Evolutionary conservation across 2,888 invertebrate species (phyloP), one percentile per base, ranked within the genome.

Genomic region (Coenonympha arcania): DNA sequence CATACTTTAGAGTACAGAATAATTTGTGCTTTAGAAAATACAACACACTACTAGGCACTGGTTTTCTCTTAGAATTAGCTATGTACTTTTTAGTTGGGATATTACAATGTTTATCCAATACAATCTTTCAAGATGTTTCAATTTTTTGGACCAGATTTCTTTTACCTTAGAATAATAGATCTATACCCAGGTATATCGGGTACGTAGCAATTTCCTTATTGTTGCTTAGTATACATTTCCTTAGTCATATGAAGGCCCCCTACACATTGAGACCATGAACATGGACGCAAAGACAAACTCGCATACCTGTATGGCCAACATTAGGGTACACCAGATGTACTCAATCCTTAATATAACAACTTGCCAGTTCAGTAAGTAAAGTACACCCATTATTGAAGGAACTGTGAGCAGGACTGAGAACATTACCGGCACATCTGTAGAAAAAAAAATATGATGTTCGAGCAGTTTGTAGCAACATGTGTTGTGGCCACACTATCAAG

Each of bases 341-440:
- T 98, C 98, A 64, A 96, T 89, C 67, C 93, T 89, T 51, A 97
- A 89, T 46, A 95, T 92, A 71, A 93, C 93, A 43, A 92, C 92
- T 88, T 98, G 97, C 91, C 93, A 94, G 54, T 91, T 82, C 59
- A 97, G 88, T 60, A 96, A 90, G 80, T 96, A 98, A 18, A 95
- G 75, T n/a, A 95, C 92, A 43, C 94, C 94, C 61, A 93, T 81
- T 48, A 94, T 90, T 56, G 95, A 93, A 45, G 97, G 96, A 63
- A 95, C 88, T 54, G 95, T 94, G 62, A 98, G 88, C 59, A 94
- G 75, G 62, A 96, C 90, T 53, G 95, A 96, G 57, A 94, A 87
- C 63, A 94, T 87, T 54, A 97, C 93, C 51, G 95, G 93, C 70
- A 93, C 85, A 80, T 92, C 93, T 92, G 84, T 43, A 87, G 87